These are phyloP conservation scores for Pelochelys cantorii DNA, from an alignment of 2,797 vertebrate species.

Conservation along the genomic window DNA sequence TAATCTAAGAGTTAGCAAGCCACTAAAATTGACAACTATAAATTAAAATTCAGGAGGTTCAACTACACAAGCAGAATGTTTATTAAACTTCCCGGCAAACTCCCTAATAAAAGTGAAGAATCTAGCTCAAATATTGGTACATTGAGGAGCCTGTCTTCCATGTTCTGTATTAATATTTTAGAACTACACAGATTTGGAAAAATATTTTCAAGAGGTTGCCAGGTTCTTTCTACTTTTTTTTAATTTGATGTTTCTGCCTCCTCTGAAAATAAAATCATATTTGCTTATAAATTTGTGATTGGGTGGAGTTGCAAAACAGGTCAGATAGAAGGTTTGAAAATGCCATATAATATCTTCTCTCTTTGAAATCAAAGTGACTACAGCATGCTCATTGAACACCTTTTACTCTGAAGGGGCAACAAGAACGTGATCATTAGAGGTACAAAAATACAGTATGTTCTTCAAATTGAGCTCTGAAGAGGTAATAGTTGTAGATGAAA, in stretches of 20 bases:
- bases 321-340: slow-evolving; percentile 19
- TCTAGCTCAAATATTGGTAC: fast-evolving
- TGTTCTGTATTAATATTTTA: slow-evolving; percentile 15
- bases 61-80: slow-evolving; percentile 15
- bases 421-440: background rate
- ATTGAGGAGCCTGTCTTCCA: background rate
- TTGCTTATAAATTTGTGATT: slow-evolving; percentile 52
- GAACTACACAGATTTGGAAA: background rate
- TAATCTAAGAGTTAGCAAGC: slow-evolving; percentile 22
- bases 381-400: background rate
- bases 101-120: background rate
- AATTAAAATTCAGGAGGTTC: slow-evolving; percentile 15
- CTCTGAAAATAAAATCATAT: slow-evolving; percentile 7
- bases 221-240: slow-evolving; percentile 32
- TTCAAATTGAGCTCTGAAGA: fast-evolving
- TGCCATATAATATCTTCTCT: background rate
- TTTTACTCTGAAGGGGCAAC: fast-evolving
- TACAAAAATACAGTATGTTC: fast-evolving
- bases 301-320: slow-evolving; percentile 45
- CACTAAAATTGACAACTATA: background rate
- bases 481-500: background rate
- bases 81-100: slow-evolving; percentile 41
- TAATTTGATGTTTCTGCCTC: background rate
- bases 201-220: background rate
- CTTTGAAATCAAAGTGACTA: background rate